Conservation (phyloP, 2,797 vertebrate species). For the Passerculus sandwichensis region DNA sequence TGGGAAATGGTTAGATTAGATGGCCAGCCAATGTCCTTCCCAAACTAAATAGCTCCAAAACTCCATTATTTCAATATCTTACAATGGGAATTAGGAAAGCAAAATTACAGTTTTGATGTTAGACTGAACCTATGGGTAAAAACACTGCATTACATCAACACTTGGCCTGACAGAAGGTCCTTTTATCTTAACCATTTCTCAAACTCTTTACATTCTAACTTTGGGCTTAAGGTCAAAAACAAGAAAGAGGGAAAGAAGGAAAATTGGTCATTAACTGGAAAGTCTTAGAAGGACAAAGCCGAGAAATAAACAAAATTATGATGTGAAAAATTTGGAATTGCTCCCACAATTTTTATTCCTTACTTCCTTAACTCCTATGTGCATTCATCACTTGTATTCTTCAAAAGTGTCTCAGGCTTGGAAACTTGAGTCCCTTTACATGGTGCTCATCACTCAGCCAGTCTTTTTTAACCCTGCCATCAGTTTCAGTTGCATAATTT, state of each 20-base stretch:
- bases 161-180: not conserved
- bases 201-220: not conserved
- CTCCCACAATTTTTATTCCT: not conserved
- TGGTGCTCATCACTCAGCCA: not conserved
- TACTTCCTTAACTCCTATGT: not conserved
- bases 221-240: not conserved
- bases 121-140: not conserved
- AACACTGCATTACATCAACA: not conserved
- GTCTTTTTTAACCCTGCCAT: not conserved
- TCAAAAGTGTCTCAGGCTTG: not conserved
- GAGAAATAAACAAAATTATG: not conserved
- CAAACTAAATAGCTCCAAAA: not conserved
- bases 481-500: not conserved
- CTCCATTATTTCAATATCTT: not conserved
- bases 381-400: not conserved
- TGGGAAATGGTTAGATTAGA: not conserved
- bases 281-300: not conserved
- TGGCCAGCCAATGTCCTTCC: not conserved
- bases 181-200: not conserved
- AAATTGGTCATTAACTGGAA: not conserved
- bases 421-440: not conserved
- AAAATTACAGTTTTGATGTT: not conserved
- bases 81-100: not conserved
- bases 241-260: not conserved
- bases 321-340: not conserved